Percentiles rank a stretch among this genome's conserved stretches.
Evolutionary conservation across 2,113 vertebrate species (phyloP).

Genomic region (Laterallus jamaicensis): DNA sequence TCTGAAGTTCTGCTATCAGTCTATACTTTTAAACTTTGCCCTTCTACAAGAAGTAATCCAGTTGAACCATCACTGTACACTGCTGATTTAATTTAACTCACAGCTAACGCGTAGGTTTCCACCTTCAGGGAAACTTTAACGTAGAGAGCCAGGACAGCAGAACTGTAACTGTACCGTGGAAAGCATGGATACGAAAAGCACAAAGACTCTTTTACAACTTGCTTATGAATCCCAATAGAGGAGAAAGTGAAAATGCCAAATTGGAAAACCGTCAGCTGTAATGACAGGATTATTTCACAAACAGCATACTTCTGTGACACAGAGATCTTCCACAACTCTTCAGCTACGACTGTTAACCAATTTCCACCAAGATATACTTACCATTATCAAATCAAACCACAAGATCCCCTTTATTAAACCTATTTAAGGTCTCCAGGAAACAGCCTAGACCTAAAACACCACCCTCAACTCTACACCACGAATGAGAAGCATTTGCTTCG

Average conservation of each 20-base stretch:
- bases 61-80: too few species aligned
- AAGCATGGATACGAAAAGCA: too few species aligned
- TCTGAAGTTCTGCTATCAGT: too few species aligned
- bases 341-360: background rate
- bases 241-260: background rate
- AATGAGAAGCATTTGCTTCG: background rate
- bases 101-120: too few species aligned
- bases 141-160: too few species aligned
- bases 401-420: background rate
- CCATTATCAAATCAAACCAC: accelerated
- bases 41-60: too few species aligned
- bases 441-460: background rate
- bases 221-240: accelerated
- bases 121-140: too few species aligned
- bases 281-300: background rate
- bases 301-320: accelerated
- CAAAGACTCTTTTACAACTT: background rate
- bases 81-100: too few species aligned
- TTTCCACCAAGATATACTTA: background rate
- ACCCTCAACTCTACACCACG: background rate
- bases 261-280: background rate
- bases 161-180: too few species aligned
- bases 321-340: background rate
- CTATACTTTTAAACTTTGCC: too few species aligned
- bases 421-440: background rate